Evolutionary conservation across 1,140 invertebrate species (phyloP).

Genomic region (Cydia amplana): DNA sequence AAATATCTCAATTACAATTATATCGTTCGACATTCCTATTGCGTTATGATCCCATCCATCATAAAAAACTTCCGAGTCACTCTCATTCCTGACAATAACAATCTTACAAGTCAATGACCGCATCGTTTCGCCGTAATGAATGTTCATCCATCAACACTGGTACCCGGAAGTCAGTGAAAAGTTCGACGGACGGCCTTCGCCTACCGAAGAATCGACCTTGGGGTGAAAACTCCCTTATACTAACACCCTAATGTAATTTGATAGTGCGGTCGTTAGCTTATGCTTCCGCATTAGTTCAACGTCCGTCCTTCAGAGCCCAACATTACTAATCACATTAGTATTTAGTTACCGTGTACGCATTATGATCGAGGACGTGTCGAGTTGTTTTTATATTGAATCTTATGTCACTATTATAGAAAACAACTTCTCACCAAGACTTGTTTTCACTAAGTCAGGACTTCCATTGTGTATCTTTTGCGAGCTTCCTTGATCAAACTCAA

Average conservation of each 20-base stretch:
- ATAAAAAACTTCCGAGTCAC: conserved; percentile 18
- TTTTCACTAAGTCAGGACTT: not conserved
- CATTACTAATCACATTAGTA: conserved; percentile 50
- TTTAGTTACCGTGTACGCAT: conserved; percentile 36
- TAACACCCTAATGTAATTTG: conserved; percentile 28
- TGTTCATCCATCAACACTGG: conserved; percentile 53
- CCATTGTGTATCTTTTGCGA: not conserved
- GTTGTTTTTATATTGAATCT: not conserved
- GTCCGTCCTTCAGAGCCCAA: conserved; percentile 49
- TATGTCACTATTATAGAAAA: not conserved
- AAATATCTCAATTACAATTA: not conserved
- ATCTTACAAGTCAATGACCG: conserved; percentile 35
- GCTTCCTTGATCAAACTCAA: not conserved
- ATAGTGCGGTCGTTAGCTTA: conserved; percentile 30
- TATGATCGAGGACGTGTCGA: not conserved
- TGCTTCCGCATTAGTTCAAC: conserved; percentile 40
- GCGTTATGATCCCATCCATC: conserved; percentile 9
- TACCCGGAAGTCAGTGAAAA: conserved; percentile 52
- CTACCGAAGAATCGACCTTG: conserved; percentile 52
- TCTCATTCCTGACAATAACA: conserved; percentile 17
- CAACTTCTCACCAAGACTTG: not conserved
- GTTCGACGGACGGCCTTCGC: conserved; percentile 63
- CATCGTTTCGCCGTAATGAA: conserved; percentile 34
- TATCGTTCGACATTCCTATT: not conserved
- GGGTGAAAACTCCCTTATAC: conserved; percentile 36